These are phyloP conservation scores for Enteromius thamalakanensis DNA, from an alignment of 2,797 vertebrate species.

Conservation along the genomic window DNA sequence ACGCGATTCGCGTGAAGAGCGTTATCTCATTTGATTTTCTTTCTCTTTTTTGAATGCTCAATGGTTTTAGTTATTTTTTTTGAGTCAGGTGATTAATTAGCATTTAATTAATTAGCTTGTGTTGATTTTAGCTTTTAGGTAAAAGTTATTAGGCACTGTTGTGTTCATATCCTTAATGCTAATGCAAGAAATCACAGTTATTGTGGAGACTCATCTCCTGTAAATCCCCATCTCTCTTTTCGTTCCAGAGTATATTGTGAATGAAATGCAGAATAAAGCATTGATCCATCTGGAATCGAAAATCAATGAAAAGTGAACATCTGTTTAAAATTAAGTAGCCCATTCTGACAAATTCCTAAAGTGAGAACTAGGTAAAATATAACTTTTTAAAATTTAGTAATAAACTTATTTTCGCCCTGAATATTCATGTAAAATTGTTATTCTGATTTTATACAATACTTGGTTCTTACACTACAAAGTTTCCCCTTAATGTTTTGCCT, in stretches of 20 bases:
- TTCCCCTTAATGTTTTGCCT: not conserved
- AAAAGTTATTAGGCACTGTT: conserved; percentile 37
- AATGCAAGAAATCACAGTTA: conserved; percentile 8
- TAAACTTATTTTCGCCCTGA: not conserved
- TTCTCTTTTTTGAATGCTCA: conserved; percentile 47
- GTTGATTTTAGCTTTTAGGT: conserved; percentile 51
- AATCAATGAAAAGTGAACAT: conserved; percentile 6
- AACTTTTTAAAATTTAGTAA: not conserved
- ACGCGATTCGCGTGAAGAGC: conserved; percentile 31
- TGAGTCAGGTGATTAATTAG: conserved; percentile 46
- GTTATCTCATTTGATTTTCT: conserved; percentile 15
- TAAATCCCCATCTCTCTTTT: conserved; percentile 46
- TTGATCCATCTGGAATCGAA: conserved; percentile 10
- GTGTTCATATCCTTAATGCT: conserved; percentile 28
- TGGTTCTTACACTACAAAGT: not conserved
- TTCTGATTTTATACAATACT: not conserved
- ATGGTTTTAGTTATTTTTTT: conserved; percentile 39
- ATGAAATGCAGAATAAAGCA: not conserved
- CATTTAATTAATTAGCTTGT: conserved; percentile 50
- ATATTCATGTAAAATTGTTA: not conserved
- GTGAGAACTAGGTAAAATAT: not conserved
- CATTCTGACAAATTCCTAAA: conserved; percentile 12
- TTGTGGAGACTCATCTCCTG: conserved; percentile 26
- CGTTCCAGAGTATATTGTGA: conserved; percentile 44
- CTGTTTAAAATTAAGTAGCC: conserved; percentile 2